Evolutionary conservation across 2,113 vertebrate genomes (phyloP), one percentile per base, ranked within the genome.

Genomic region (Herpetotheres cachinnans): DNA sequence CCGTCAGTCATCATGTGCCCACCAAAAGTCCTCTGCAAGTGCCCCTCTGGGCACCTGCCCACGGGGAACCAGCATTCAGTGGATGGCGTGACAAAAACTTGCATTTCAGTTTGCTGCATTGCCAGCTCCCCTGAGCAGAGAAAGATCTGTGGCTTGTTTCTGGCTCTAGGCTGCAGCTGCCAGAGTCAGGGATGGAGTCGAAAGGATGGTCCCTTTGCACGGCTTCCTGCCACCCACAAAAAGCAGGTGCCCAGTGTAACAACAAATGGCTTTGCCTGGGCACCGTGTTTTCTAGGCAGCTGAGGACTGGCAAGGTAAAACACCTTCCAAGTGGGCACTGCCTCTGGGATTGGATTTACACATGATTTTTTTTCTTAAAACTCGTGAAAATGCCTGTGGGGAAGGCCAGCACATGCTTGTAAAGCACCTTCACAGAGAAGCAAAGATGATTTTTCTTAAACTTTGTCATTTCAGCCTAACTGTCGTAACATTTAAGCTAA

Each of bases 181-280:
- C 26, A 15, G 10, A 65, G 34, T 63, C 44, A 54, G 42, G 29
- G 25, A 16, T 3, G 4, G 25, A 62, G 4, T 8, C 2, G 3
- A 38, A 16, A 67, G 10, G 62, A 29, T 0, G 2, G 17, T 46
- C 36, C 26, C 22, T 58, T 46, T 40, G 24, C 10, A 18, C 0
- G 0, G 13, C 16, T 18, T 74, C 38, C n/a, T 82, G 59, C 13
- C 19, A 40, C 38, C 0, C 12, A 8, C 1, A 0, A 10, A n/a
- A 38, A 44, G 29, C 9, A 5, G 13, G 17, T 2, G 3, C 4
- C 16, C 9, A n/a, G 5, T 27, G 82, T 10, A 36, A n/a, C 36
- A 76, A 26, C 25, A 30, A 10, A 3, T 5, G 13, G 16, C 7
- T 93, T 78, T 85, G 10, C n/a, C 24, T 71, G 27, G 22, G 29